Base-by-base conservation (phyloP, 2,888 invertebrate genomes). In the Erebia palarica region DNA sequence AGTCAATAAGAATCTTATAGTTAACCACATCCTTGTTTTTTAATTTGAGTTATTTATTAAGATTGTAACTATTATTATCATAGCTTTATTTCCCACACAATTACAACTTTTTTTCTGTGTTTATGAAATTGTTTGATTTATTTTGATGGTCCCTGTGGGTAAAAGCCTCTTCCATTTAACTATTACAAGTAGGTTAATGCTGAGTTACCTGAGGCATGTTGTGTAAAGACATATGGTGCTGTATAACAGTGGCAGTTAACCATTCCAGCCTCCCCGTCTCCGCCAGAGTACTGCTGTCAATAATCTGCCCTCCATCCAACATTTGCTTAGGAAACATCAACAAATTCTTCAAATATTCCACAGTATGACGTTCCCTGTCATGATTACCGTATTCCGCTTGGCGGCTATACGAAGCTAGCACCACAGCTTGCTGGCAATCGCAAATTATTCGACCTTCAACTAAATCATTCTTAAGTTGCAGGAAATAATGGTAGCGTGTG, bases 371-470 rank as follows among this genome's bases (percentile, higher is more conserved):
- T 85, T 98, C 98, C 72, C 95, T 94, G 85, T 98, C 97, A 86
- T 93, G 93, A 88, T 98, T 98, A 51, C 99, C 99, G 93, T 98
- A 98, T 88, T 99, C 99, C 14, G 98, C 99, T 92, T 99, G 99
- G 81, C 99, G 96, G 79, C 98, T 97, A 86, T 98, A 99, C 64
- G 98, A 97, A 0, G 99, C 99, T 73, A 99, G 90, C 51, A 98
- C 94, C 68, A 98, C 96, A 13, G 98, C 98, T 88, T 98, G 98
- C 78, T 98, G 97, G 72, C 96, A 96, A 84, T 97, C 97, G 85
- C 98, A 98, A 60, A 96, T 96, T 74, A 99, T 96, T 79, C 97
- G 95, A 3, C 98, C 98, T 87, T 99, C 99, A 68, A 98, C 95
- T 71, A 99, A 96, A 91, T 99, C 99, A 87, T 96, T 97, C 89